Evolutionary conservation across 2,888 invertebrate genomes (phyloP).

Genomic region (Desoria tigrina): DNA sequence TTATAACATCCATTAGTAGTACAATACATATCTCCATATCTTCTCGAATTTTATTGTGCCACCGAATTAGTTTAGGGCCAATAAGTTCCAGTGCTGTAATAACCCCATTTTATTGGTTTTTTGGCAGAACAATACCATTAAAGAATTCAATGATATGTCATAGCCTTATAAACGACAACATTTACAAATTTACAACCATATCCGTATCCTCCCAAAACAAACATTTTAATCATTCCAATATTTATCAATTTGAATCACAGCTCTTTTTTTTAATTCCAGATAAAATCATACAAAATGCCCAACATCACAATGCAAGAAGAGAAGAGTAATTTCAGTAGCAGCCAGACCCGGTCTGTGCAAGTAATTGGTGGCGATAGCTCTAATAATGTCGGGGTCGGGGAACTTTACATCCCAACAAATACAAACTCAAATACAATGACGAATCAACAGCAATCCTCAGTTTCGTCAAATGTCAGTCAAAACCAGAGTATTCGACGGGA

Average conservation of each 20-base stretch:
- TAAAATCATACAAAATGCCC: constrained; percentile 6
- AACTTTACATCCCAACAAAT: neutral
- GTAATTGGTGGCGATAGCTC: neutral
- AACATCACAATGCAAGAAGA: constrained; percentile 9
- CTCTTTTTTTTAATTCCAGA: too few species aligned
- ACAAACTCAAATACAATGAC: neutral
- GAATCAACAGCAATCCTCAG: neutral
- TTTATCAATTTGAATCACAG: neutral
- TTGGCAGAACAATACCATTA: too few species aligned
- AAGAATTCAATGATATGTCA: too few species aligned
- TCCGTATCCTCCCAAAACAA: neutral
- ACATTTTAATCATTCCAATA: neutral
- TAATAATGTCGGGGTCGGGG: neutral
- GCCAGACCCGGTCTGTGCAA: neutral
- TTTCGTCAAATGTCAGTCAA: constrained; percentile 1
- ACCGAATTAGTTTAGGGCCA: too few species aligned
- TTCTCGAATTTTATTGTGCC: too few species aligned
- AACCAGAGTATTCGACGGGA: neutral
- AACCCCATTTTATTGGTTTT: too few species aligned
- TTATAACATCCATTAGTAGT: too few species aligned
- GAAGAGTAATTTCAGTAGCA: constrained; percentile 2
- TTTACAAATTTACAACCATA: too few species aligned
- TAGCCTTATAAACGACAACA: too few species aligned
- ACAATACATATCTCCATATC: too few species aligned
- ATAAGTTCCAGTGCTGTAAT: too few species aligned